Base-by-base conservation (phyloP, 23 tunicate species). In the Ciona savignyi region DNA sequence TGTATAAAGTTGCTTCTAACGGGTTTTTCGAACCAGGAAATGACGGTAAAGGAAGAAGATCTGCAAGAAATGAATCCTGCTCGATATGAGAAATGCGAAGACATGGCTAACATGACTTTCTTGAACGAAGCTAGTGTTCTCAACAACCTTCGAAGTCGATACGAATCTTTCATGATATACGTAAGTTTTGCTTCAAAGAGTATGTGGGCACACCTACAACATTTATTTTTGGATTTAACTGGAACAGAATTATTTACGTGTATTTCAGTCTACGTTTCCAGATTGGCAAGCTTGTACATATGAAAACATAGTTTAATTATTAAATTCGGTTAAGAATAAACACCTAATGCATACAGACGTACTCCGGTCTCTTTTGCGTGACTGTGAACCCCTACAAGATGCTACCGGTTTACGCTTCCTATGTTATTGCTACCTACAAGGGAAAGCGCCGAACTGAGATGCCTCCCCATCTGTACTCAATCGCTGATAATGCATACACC, bases 81-180 rank as follows among this genome's bases (percentile, higher is more conserved):
- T 24, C 81, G 89, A 28, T 90, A 90, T 75, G 86, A 90, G 27
- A 83, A 83, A 67, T 84, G 89, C 51, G 97, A 90, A 65, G 97
- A 90, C 73, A 90, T 90, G 97, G 97, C 82, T 27, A 74, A 74
- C 82, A 90, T 90, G 97, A 90, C 97, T 63, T 85, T 85, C 78
- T 81, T 90, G 23, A 83, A 83, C 77, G 97, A 90, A 68, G 96
- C 96, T 22, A 71, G 83, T 34, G 96, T 88, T 29, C 69, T 88
- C 24, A 88, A 88, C 76, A 88, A 88, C 60, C 73, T 88, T 61
- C 64, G 86, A 62, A 60, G 71, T 23, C 80, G 96, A 25, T 88
- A 88, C 67, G 96, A 81, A 42, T 67, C 87, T 22, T 88, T 88
- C 67, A 88, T 88, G 96, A 88, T 88, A 48, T 88, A 88, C 68